A percentile compares a stretch with the other conserved stretches of the same genome.
Conservation (phyloP, 1,140 invertebrate species). For the Sitophilus oryzae region DNA sequence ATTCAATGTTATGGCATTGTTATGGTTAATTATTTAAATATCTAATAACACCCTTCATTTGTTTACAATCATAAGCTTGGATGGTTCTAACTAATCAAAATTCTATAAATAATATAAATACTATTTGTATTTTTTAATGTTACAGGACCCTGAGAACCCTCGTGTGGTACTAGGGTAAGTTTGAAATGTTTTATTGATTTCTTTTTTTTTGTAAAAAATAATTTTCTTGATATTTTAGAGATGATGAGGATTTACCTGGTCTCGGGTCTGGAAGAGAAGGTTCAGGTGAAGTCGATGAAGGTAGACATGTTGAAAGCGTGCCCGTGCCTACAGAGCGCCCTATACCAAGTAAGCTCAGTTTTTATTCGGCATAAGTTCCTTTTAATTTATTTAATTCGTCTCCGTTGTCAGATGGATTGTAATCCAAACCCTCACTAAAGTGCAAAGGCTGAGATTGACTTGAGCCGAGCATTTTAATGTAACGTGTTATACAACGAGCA, state of each 20-base stretch:
- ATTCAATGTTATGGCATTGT: too few relatives aligned
- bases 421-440: too few relatives aligned
- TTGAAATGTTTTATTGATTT: neutral
- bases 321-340: neutral
- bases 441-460: too few relatives aligned
- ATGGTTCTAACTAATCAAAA: too few relatives aligned
- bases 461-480: too few relatives aligned
- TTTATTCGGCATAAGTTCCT: neutral
- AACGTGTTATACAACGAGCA: too few relatives aligned
- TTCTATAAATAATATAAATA: neutral
- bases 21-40: too few relatives aligned
- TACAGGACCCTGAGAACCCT: neutral
- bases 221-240: neutral
- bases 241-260: neutral
- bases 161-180: neutral
- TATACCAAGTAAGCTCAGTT: neutral
- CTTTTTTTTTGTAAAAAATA: neutral
- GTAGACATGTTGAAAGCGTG: neutral
- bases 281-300: conserved; percentile 12
- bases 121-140: neutral
- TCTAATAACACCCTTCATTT: neutral
- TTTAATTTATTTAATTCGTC: too few relatives aligned
- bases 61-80: too few relatives aligned
- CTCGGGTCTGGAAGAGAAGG: conserved; percentile 11
- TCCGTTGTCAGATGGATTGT: too few relatives aligned